Evolutionary conservation across 2,888 invertebrate species (phyloP).

Genomic region (Morpho helenor): DNA sequence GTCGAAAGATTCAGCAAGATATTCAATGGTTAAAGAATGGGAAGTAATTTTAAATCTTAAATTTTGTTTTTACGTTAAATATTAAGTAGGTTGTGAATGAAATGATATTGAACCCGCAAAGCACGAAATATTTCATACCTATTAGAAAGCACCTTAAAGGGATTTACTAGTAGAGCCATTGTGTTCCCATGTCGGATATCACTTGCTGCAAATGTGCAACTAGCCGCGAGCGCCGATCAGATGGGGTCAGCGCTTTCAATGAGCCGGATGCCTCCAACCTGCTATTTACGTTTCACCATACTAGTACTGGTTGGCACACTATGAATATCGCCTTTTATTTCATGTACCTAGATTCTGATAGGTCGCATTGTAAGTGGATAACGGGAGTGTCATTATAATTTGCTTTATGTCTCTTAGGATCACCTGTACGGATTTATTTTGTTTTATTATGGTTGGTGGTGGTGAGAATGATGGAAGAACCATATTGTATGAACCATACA

Average conservation of each 20-base stretch:
- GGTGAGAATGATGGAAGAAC: no score
- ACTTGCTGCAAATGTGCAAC: constrained; percentile 51
- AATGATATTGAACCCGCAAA: background rate
- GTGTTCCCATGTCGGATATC: constrained; percentile 38
- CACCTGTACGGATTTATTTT: no score
- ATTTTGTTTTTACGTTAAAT: no score
- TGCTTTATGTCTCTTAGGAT: background rate
- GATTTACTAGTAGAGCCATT: constrained; percentile 33
- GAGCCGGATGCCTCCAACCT: constrained; percentile 75
- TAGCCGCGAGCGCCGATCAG: constrained; percentile 65
- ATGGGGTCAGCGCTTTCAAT: constrained; percentile 78
- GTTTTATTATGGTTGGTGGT: no score
- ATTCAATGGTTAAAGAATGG: no score
- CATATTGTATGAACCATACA: no score
- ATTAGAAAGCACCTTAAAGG: constrained; percentile 31
- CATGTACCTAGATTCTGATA: constrained; percentile 40
- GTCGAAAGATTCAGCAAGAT: no score
- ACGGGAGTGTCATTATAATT: constrained; percentile 11
- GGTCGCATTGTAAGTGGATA: constrained; percentile 36
- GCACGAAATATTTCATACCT: constrained; percentile 27
- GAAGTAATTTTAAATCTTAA: no score
- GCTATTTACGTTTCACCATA: constrained; percentile 76
- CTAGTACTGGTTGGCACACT: constrained; percentile 71
- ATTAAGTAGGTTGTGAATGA: no score
- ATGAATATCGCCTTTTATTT: constrained; percentile 61